phyloP scores from a whole-genome alignment of 2,888 invertebrate species.

The Chironomus tentans region DNA sequence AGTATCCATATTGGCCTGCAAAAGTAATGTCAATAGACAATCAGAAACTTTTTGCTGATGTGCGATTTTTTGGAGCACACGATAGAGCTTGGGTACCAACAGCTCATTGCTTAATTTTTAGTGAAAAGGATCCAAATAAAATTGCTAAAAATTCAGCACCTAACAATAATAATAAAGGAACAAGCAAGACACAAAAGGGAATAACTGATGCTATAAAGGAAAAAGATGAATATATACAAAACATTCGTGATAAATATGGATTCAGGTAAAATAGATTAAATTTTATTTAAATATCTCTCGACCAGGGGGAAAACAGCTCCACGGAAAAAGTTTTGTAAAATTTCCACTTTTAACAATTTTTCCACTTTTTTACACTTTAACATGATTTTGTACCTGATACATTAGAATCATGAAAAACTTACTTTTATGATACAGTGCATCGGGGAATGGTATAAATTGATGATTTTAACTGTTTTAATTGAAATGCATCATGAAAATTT shows the following conservation, averaged over 20 bases:
- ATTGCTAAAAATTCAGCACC: slow-evolving; percentile 29
- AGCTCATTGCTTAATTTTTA: slow-evolving; percentile 75
- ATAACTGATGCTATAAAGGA: slow-evolving; percentile 11
- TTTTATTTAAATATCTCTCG: no score
- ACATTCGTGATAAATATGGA: slow-evolving; percentile 10
- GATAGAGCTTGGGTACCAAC: slow-evolving; percentile 85
- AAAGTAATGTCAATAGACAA: slow-evolving; percentile 71
- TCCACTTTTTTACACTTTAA: slow-evolving; percentile 45
- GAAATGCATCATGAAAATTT: no score
- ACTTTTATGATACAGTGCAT: no score
- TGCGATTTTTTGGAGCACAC: slow-evolving; percentile 91
- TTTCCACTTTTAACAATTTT: no score
- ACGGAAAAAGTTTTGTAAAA: no score
- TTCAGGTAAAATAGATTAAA: background rate
- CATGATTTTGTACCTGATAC: no score
- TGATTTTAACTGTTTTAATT: no score
- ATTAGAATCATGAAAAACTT: no score
- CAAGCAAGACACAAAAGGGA: slow-evolving; percentile 37
- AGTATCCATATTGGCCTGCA: slow-evolving; percentile 94
- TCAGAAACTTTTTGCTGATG: slow-evolving; percentile 66
- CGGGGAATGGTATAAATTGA: no score
- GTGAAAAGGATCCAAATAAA: slow-evolving; percentile 59
- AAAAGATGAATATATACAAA: slow-evolving; percentile 6
- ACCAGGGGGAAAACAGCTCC: no score
- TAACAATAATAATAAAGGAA: slow-evolving; percentile 27